These are phyloP conservation scores for Leucophenga varia DNA, from an alignment of 1,140 invertebrate species.

Conservation along the genomic window DNA sequence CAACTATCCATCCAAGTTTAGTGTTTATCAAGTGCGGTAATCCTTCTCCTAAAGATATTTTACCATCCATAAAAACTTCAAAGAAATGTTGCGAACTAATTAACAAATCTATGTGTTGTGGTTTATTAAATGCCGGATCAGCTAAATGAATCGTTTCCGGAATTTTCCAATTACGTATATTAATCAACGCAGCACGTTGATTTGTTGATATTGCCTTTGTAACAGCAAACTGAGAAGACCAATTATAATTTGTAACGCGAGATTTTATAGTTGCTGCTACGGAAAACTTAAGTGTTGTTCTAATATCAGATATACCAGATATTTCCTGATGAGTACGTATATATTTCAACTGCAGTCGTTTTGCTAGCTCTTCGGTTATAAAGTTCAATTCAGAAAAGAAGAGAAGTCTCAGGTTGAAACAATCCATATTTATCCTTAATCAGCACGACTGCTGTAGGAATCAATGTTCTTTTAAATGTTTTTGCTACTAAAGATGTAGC, in stretches of 20 bases:
- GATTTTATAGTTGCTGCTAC: neutral
- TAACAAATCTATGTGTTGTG: constrained; percentile 2
- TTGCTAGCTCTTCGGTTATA: constrained; percentile 8
- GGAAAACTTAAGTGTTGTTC: neutral
- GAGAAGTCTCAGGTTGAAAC: constrained; percentile 3
- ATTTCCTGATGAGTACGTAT: neutral
- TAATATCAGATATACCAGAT: neutral
- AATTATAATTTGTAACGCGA: too few relatives aligned
- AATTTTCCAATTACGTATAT: neutral
- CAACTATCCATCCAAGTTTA: constrained; percentile 4
- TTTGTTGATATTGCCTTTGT: neutral
- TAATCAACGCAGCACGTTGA: neutral
- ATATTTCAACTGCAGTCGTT: neutral
- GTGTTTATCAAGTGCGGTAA: constrained; percentile 1
- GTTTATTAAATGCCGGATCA: constrained; percentile 1
- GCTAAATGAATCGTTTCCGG: neutral
- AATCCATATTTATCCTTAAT: constrained; percentile 8
- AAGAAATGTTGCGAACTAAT: neutral
- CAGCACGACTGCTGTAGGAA: constrained; percentile 9
- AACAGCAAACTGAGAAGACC: neutral
- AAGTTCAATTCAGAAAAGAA: constrained; percentile 8
- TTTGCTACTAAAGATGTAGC: too few relatives aligned
- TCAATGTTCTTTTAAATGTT: too few relatives aligned
- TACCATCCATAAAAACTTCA: neutral
- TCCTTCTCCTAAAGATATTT: neutral